Conservation (phyloP, 2,797 vertebrate genomes). For the Pogoniulus pusillus region DNA sequence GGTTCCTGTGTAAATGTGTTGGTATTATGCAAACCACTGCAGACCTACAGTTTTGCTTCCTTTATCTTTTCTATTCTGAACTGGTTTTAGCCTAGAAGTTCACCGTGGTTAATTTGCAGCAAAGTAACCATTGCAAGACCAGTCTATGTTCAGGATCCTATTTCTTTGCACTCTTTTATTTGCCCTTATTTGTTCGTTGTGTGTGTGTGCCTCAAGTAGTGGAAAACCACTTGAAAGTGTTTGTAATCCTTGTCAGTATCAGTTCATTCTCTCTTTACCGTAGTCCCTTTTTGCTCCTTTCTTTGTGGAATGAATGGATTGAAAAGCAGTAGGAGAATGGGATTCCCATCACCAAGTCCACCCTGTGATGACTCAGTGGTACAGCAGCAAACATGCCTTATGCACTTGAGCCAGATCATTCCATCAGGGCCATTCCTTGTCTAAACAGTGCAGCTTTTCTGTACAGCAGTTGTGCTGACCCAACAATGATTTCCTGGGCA, state of each 20-base stretch:
- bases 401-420: background rate
- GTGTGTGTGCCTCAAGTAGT: background rate
- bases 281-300: background rate
- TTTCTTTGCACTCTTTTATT: background rate
- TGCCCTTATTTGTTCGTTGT: conserved; percentile 9
- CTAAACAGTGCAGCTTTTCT: background rate
- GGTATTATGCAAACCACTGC: background rate
- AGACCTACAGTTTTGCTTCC: background rate
- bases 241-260: background rate
- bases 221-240: background rate
- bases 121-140: background rate
- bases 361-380: background rate
- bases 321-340: background rate
- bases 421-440: background rate
- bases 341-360: background rate
- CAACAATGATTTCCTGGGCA: background rate
- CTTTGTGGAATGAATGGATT: background rate
- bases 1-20: background rate
- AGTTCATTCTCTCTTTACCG: background rate
- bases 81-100: background rate
- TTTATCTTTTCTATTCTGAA: background rate
- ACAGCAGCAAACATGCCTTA: background rate
- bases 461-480: background rate
- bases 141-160: background rate
- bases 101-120: background rate